Evolutionary conservation across 2,888 invertebrate genomes (phyloP).

Genomic region (Priocnemis perturbator): DNA sequence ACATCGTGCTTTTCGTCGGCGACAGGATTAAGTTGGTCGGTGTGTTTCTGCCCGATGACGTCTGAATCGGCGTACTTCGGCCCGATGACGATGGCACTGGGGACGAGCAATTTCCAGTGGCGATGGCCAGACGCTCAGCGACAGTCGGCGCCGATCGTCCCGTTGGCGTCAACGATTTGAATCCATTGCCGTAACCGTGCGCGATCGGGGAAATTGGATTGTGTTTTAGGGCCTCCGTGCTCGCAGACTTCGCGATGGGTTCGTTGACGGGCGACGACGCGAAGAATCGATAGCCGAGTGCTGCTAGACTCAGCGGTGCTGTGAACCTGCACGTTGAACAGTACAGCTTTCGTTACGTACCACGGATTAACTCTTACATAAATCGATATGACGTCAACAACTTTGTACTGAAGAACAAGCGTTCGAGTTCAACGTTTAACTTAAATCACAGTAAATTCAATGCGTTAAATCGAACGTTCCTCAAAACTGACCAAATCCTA

Average conservation of each 20-base stretch:
- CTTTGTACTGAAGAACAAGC: too few relatives aligned
- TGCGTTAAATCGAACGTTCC: too few relatives aligned
- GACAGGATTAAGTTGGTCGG: constrained; percentile 75
- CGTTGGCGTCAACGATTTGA: constrained; percentile 65
- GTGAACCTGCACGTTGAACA: constrained; percentile 58
- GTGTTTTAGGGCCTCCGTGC: constrained; percentile 55
- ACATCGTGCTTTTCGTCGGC: constrained; percentile 85
- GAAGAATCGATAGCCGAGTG: constrained; percentile 70
- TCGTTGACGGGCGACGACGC: constrained; percentile 66
- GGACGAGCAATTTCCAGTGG: constrained; percentile 42
- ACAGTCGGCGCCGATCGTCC: constrained; percentile 61
- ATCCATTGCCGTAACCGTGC: constrained; percentile 52
- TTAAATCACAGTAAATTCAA: too few relatives aligned
- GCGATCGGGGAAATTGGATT: constrained; percentile 69
- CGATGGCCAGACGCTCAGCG: constrained; percentile 62
- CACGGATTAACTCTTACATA: background rate
- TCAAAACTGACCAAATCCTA: too few relatives aligned
- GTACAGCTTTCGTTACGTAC: background rate
- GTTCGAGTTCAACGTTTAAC: too few relatives aligned
- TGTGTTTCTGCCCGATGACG: constrained; percentile 60
- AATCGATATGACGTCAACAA: too few relatives aligned
- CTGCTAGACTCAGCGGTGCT: constrained; percentile 65
- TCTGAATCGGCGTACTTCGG: constrained; percentile 51
- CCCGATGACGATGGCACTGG: constrained; percentile 51
- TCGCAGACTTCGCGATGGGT: constrained; percentile 52